Conservation (phyloP, 1,140 invertebrate genomes). For the Oryctes rhinoceros region DNA sequence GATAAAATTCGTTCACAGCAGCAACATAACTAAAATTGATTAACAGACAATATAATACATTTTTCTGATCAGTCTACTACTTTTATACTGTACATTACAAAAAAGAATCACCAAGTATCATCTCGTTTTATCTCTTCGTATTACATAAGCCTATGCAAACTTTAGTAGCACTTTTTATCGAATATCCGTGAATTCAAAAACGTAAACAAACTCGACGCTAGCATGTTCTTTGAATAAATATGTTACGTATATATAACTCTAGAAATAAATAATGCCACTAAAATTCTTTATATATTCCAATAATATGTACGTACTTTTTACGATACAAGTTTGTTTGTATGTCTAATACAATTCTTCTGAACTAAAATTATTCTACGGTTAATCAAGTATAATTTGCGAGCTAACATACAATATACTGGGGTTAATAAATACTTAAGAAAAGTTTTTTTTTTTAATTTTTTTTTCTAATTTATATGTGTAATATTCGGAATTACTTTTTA, state of each 20-base stretch:
- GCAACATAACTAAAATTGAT: slow-evolving; percentile 50
- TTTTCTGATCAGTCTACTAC: slow-evolving; percentile 50
- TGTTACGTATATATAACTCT: slow-evolving; percentile 2
- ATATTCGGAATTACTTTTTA: slow-evolving; percentile 27
- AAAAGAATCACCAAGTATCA: slow-evolving; percentile 43
- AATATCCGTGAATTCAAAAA: background rate
- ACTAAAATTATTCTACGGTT: slow-evolving; percentile 34
- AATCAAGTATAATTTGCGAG: slow-evolving; percentile 34
- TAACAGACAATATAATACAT: slow-evolving; percentile 45
- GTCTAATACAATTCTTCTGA: slow-evolving; percentile 14
- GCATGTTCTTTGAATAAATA: slow-evolving; percentile 5
- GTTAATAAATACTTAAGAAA: slow-evolving; percentile 38
- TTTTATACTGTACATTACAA: slow-evolving; percentile 52
- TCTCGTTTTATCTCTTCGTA: slow-evolving; percentile 23
- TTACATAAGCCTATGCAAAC: slow-evolving; percentile 17
- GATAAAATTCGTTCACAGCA: slow-evolving; percentile 40
- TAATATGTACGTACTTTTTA: slow-evolving; percentile 26
- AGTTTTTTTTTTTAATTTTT: background rate
- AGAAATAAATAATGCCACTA: slow-evolving; percentile 35
- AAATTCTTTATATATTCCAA: slow-evolving; percentile 27
- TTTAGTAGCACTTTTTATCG: slow-evolving; percentile 30
- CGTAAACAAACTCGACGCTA: slow-evolving; percentile 1
- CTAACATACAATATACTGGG: slow-evolving; percentile 36
- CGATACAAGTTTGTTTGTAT: slow-evolving; percentile 24
- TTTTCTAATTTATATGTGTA: slow-evolving; percentile 14